Conservation (phyloP, 2,888 invertebrate genomes). For the Actias luna region DNA sequence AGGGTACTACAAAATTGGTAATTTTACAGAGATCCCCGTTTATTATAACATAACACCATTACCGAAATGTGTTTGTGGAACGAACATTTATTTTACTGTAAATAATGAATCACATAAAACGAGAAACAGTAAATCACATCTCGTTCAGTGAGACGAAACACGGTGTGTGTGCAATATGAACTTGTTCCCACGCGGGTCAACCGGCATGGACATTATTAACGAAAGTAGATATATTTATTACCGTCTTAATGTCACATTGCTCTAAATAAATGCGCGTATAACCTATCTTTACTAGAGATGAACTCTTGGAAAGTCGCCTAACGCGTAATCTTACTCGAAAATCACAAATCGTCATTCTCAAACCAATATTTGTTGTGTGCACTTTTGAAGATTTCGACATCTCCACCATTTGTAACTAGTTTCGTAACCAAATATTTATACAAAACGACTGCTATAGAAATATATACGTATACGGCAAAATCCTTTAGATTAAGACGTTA, state of each 20-base stretch:
- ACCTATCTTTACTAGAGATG: neutral
- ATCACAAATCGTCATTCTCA: neutral
- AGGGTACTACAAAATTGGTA: neutral
- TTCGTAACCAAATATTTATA: no score
- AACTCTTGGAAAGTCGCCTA: neutral
- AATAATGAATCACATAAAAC: constrained; percentile 4
- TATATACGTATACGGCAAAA: no score
- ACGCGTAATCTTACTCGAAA: neutral
- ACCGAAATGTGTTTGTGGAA: neutral
- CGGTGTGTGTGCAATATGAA: constrained; percentile 2
- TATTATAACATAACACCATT: neutral
- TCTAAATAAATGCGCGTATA: neutral
- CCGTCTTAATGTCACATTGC: constrained; percentile 5
- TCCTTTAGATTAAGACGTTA: no score
- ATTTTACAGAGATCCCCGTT: neutral
- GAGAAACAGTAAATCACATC: constrained; percentile 9
- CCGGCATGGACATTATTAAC: constrained; percentile 6
- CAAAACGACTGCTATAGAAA: no score
- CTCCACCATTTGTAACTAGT: no score
- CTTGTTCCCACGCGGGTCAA: constrained; percentile 17
- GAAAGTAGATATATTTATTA: constrained; percentile 7
- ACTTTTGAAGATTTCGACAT: no score
- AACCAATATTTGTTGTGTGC: no score
- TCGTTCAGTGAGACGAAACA: constrained; percentile 12
- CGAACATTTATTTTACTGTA: constrained; percentile 14